Evolutionary conservation across 2,113 vertebrate genomes (phyloP).

Genomic region (Garra rufa): DNA sequence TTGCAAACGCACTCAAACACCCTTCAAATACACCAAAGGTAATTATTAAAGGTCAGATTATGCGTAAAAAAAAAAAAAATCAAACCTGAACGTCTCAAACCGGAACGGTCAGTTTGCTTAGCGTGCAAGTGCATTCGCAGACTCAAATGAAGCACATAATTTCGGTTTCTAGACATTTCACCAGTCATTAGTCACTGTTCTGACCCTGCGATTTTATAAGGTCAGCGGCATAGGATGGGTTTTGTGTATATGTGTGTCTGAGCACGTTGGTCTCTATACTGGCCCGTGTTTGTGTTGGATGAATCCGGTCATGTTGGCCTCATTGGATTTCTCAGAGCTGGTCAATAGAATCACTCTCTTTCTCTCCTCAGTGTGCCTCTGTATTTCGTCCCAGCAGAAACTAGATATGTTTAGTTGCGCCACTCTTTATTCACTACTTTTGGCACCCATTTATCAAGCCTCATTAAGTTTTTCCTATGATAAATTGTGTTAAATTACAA

Average conservation of each 20-base stretch:
- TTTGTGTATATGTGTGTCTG: conserved; percentile 13
- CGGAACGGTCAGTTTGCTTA: neutral
- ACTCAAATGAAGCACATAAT: neutral
- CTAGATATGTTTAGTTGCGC: neutral
- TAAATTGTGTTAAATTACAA: conserved; percentile 28
- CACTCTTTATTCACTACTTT: conserved; percentile 7
- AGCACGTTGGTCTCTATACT: conserved; percentile 50
- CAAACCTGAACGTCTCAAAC: conserved; percentile 23
- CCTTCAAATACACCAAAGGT: conserved; percentile 10
- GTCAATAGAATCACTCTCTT: conserved; percentile 44
- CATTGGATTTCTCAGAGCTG: conserved; percentile 48
- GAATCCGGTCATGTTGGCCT: conserved; percentile 44
- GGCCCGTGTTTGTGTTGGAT: conserved; percentile 37
- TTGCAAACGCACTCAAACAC: neutral
- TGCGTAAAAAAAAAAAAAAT: conserved; percentile 14
- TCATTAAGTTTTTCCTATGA: conserved; percentile 36
- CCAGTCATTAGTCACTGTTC: conserved; percentile 38
- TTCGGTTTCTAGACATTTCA: conserved; percentile 26
- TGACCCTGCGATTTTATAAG: conserved; percentile 3
- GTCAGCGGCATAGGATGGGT: conserved; percentile 17
- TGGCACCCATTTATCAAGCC: conserved; percentile 23
- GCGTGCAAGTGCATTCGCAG: neutral
- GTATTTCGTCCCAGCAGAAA: neutral
- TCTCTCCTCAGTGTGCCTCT: conserved; percentile 14
- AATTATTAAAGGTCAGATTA: conserved; percentile 28